Base-by-base conservation (phyloP, 92 coral and sea anemone genomes). In the Anthopleura xanthogrammica region DNA sequence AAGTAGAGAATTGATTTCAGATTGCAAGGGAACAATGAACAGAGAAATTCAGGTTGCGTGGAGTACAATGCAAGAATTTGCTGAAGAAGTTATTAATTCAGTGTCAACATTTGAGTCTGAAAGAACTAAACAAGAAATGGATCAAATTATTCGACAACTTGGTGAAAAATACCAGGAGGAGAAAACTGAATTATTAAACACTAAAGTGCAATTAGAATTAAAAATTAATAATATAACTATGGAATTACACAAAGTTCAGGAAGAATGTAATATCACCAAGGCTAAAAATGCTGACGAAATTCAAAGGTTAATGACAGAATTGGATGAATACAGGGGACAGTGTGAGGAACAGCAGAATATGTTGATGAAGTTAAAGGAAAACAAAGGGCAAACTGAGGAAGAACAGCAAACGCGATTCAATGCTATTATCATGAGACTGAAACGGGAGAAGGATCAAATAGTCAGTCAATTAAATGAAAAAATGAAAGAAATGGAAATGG, bases 331-430 rank as follows among this genome's bases (percentile, higher is more conserved):
- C 52, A 89, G 83, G 87, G 66, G 74, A 23, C 85, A 91, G 65
- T 75, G 86, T 41, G 98, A 87, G 16, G 98, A 89, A 65, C 98
- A 91, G 50, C 91, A 94, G 23, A 83, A 83, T 23, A 72, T 82
- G 64, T 74, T 92, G 4, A 84, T 82, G 68, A 94, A 85, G 54
- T 85, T 85, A 52, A 88, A 89, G 20, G 98, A 89, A 60, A 89
- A 64, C 73, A 87, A 86, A 72, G 82, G 81, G 52, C 95, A 92
- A 12, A 90, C 85, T 57, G 99, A 94, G 46, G 99, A 93, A 81
- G 99, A 89, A 72, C 97, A 97, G 72, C 99, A 97, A 81, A 97
- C 88, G 65, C 91, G 99, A 36, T 94, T 97, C 77, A 97, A 97
- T 82, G 89, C 93, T 39, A 90, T 95, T 7, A 94, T 97, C 52